Evolutionary conservation across 2,113 vertebrate genomes (phyloP).

Genomic region (Jaculus jaculus): DNA sequence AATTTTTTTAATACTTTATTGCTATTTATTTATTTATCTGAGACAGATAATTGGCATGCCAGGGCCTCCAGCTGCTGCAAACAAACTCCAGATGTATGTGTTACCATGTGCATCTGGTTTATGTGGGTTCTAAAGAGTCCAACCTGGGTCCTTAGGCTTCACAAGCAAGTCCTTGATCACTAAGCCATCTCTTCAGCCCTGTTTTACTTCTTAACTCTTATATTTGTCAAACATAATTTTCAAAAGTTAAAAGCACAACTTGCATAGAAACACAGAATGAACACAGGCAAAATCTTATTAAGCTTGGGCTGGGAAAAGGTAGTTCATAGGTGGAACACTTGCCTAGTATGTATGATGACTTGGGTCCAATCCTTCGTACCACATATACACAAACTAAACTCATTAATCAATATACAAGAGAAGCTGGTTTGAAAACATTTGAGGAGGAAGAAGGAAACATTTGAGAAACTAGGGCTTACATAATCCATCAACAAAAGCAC

Average conservation of each 20-base stretch:
- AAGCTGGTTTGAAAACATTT: slow-evolving; percentile 1
- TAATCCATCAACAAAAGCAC: not conserved
- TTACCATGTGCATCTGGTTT: too few species aligned
- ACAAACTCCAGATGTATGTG: too few species aligned
- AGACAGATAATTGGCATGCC: too few species aligned
- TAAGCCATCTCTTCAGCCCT: too few species aligned
- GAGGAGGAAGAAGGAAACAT: not conserved
- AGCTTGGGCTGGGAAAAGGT: not conserved
- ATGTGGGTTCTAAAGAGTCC: too few species aligned
- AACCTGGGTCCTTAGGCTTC: too few species aligned
- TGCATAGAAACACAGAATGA: not conserved
- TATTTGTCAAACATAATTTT: slow-evolving; percentile 35
- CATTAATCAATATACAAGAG: not conserved
- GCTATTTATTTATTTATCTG: too few species aligned
- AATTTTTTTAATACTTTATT: too few species aligned
- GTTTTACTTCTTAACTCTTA: not conserved
- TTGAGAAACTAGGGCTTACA: not conserved
- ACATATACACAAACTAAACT: not conserved
- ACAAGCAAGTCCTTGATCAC: too few species aligned
- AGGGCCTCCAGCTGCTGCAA: too few species aligned
- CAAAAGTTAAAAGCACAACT: slow-evolving; percentile 23
- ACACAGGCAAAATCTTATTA: not conserved
- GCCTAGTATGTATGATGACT: not conserved
- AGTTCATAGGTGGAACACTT: not conserved
- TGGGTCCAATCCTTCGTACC: not conserved